Conservation (phyloP, 2,113 vertebrate species). For the Thunnus thynnus region DNA sequence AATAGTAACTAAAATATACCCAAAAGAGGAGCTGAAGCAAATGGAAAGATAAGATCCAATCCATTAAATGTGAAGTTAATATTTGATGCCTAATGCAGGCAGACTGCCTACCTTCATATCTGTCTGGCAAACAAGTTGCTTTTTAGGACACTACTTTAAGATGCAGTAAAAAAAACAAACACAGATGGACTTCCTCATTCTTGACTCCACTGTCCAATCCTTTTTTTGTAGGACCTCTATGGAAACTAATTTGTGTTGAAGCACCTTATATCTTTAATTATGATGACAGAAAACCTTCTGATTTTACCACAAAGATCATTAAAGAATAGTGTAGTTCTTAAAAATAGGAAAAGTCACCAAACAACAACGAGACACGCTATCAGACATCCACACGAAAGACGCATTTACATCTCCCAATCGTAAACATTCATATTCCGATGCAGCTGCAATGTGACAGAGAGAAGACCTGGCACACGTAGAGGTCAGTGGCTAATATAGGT, state of each 20-base stretch:
- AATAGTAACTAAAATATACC: conserved; percentile 3
- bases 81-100: conserved; percentile 22
- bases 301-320: background rate
- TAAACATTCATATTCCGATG: conserved; percentile 69
- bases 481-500: conserved; percentile 75
- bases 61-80: conserved; percentile 26
- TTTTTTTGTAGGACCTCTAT: background rate
- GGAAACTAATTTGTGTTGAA: background rate
- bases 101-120: conserved; percentile 5
- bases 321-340: too few relatives aligned
- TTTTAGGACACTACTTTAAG: background rate
- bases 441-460: conserved; percentile 63
- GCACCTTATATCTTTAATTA: background rate
- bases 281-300: background rate
- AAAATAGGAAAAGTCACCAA: background rate
- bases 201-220: background rate
- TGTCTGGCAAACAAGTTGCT: background rate
- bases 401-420: conserved; percentile 44
- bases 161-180: conserved; percentile 17
- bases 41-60: conserved; percentile 11
- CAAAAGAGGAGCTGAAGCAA: conserved; percentile 1
- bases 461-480: conserved; percentile 62
- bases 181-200: conserved; percentile 9
- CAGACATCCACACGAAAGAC: conserved; percentile 25
- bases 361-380: conserved; percentile 11